These are phyloP conservation scores for Sylvicapra grimmia DNA, from an alignment of 2,113 vertebrate genomes.

Conservation along the genomic window DNA sequence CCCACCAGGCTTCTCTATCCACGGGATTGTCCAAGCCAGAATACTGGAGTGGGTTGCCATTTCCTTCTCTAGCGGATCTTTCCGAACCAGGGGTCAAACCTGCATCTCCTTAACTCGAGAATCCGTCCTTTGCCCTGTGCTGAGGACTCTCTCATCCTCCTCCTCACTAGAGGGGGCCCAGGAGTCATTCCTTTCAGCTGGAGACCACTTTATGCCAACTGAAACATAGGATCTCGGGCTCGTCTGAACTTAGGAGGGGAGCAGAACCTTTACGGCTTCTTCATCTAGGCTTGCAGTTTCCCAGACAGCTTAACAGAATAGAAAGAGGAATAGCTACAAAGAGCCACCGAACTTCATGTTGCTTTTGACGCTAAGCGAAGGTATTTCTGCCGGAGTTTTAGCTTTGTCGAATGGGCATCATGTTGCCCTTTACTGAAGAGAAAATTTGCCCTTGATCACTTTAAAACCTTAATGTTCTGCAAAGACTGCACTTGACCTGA, in stretches of 20 bases:
- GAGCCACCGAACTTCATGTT: not conserved
- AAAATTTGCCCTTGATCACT: not conserved
- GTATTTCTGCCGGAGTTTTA: not conserved
- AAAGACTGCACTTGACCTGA: not conserved
- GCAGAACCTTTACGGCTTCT: not conserved
- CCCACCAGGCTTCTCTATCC: not conserved
- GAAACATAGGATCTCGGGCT: not conserved
- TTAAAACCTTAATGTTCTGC: not conserved
- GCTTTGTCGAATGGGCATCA: not conserved
- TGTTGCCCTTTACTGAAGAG: not conserved
- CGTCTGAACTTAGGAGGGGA: not conserved
- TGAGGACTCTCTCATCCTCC: not conserved
- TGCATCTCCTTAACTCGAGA: not conserved
- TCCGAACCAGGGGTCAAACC: not conserved
- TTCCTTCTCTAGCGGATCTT: not conserved
- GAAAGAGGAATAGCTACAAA: not conserved
- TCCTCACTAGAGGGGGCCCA: not conserved
- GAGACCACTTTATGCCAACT: not conserved
- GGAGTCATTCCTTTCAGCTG: not conserved
- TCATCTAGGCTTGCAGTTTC: not conserved
- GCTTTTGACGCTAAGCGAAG: not conserved
- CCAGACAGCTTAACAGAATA: not conserved
- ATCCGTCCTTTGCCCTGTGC: accelerated
- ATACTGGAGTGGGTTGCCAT: not conserved
- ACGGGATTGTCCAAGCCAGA: not conserved